These are phyloP conservation scores for Harpalus rubripes DNA, from an alignment of 2,888 invertebrate genomes.

Conservation along the genomic window DNA sequence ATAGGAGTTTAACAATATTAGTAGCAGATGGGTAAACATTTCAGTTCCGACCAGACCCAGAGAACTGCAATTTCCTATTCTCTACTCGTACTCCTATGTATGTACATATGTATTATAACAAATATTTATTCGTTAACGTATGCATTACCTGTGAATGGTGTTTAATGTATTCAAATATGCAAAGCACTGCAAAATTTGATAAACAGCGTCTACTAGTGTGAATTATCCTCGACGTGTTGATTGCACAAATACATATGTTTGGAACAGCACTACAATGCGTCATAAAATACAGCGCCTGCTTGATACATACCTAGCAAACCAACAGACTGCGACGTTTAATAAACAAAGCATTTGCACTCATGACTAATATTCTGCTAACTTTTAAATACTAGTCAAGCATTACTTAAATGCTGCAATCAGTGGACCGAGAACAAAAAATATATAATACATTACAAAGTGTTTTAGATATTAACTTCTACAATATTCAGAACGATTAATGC, in stretches of 20 bases:
- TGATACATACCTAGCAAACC: conserved; percentile 6
- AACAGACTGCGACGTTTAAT: not conserved
- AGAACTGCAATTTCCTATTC: conserved; percentile 25
- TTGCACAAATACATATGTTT: conserved; percentile 53
- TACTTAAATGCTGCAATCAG: not conserved
- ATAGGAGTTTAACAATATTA: conserved; percentile 18
- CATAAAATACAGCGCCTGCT: conserved; percentile 22
- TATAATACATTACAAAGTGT: too few species aligned
- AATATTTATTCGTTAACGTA: conserved; percentile 53
- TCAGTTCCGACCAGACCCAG: not conserved
- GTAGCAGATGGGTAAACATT: not conserved
- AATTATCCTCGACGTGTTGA: conserved; percentile 50
- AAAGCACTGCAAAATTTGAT: conserved; percentile 52
- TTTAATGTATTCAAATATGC: conserved; percentile 54
- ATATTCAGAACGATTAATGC: too few species aligned
- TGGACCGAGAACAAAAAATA: too few species aligned
- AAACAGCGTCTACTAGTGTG: conserved; percentile 48
- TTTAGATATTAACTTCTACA: too few species aligned
- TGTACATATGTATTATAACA: conserved; percentile 39
- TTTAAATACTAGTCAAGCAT: not conserved
- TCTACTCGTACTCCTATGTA: not conserved
- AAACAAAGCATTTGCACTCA: not conserved
- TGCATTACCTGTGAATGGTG: conserved; percentile 48
- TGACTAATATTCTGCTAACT: not conserved
- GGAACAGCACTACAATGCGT: conserved; percentile 36